Evolutionary conservation across 2,888 invertebrate species (phyloP).

Genomic region (Aplocera efformata): DNA sequence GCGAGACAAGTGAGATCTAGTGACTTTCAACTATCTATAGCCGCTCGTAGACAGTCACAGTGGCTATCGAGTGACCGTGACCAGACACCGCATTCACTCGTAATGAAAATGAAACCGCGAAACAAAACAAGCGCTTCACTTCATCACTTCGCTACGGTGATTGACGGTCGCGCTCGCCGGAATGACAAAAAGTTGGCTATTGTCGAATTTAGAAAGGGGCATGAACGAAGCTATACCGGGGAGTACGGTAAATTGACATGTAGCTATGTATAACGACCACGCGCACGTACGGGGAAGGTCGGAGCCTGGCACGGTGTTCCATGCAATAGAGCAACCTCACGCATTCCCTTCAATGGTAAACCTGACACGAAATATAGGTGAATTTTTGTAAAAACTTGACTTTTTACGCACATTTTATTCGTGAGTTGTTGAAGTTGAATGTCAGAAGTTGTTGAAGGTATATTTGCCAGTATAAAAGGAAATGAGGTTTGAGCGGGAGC

Average conservation of each 20-base stretch:
- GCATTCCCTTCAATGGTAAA: conserved; percentile 50
- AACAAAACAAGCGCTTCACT: conserved; percentile 28
- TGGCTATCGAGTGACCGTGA: conserved; percentile 56
- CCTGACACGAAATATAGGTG: conserved; percentile 42
- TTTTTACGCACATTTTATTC: background rate
- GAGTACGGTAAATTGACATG: conserved; percentile 41
- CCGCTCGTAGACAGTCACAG: conserved; percentile 37
- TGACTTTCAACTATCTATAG: too few species aligned
- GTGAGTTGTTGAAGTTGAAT: background rate
- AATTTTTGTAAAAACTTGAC: conserved; percentile 1
- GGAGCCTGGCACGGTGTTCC: conserved; percentile 70
- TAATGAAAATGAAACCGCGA: conserved; percentile 50
- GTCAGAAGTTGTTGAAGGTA: too few species aligned
- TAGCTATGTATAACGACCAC: conserved; percentile 51
- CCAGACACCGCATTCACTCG: conserved; percentile 60
- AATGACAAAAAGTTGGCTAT: conserved; percentile 32
- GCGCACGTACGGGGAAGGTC: conserved; percentile 48
- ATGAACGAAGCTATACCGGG: conserved; percentile 31
- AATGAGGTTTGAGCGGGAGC: too few species aligned
- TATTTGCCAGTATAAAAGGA: too few species aligned
- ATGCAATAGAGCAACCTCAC: conserved; percentile 55
- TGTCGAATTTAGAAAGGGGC: conserved; percentile 35
- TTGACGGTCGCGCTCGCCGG: conserved; percentile 33
- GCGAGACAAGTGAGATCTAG: too few species aligned
- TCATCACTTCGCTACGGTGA: conserved; percentile 40